Evolutionary conservation across 1,140 invertebrate species (phyloP), one percentile per base, ranked within the genome.

Genomic region (Calliphora vicina): DNA sequence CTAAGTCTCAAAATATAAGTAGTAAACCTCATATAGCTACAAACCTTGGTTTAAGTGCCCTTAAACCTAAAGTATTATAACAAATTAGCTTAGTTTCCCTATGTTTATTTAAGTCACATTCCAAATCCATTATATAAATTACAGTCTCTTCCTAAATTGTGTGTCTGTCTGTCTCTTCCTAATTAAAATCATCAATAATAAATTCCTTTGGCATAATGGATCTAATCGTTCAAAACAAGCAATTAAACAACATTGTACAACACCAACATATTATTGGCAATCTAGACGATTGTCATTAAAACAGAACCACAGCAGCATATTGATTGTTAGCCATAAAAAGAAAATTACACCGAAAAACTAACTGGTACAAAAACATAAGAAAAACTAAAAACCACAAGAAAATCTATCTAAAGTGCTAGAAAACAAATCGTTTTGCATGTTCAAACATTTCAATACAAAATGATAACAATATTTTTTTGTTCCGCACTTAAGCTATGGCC

Each of bases 381-480:
- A 35, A 29, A 74, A 74, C 6, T 42, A 2, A 8, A 42, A 76
- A 43, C 20, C 74, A 23, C 45, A 50, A 35, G 35, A 35, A 35
- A 35, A 35, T 35, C 35, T 74, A 10, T 74, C 26, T 25, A 74
- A 45, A 78, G 74, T 78, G 74, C 74, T 26, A 78, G n/a, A 45
- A 78, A 78, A 78, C 74, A 78, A 78, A 78, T 78, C 74, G 74
- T 43, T 78, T 76, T 78, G n/a, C 74, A 78, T 78, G 74, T 78
- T 15, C 74, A 78, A 78, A 43, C 74, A 78, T 78, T 78, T 78
- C 35, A 43, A 43, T 78, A 78, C 74, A 78, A 78, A 78, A 43
- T 78, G 74, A 43, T 78, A n/a, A 67, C 45, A n/a, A 50, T 50
- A 50, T 50, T 50, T 50, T 35, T 35, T 35, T 35, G n/a, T 35